These are phyloP conservation scores for Cavia porcellus DNA, from an alignment of 2,113 vertebrate genomes.

Conservation along the genomic window DNA sequence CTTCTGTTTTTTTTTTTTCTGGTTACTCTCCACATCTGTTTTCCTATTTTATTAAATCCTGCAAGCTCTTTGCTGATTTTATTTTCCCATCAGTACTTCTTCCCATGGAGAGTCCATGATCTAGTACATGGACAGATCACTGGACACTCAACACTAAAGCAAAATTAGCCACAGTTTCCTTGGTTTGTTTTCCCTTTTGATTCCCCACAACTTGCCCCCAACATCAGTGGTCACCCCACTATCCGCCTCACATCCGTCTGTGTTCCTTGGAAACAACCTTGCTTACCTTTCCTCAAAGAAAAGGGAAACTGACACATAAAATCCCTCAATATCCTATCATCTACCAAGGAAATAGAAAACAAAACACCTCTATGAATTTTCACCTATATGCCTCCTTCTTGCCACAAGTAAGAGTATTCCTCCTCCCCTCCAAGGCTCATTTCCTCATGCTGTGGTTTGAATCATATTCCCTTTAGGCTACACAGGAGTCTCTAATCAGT, in stretches of 20 bases:
- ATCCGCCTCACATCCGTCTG: neutral
- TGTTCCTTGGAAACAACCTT: neutral
- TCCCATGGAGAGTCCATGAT: neutral
- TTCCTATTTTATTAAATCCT: neutral
- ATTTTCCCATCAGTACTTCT: neutral
- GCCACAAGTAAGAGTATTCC: neutral
- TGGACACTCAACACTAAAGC: neutral
- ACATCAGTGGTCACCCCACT: neutral
- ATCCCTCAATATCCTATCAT: neutral
- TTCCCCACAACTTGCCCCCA: neutral
- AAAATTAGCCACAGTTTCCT: neutral
- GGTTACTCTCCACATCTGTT: neutral
- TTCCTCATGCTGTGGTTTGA: neutral
- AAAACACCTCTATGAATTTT: neutral
- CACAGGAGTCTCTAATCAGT: neutral
- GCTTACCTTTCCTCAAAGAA: neutral
- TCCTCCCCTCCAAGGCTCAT: neutral
- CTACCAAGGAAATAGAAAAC: neutral
- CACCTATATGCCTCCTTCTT: neutral
- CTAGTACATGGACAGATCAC: neutral
- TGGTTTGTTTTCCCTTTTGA: neutral
- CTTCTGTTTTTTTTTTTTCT: neutral
- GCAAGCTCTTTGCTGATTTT: neutral
- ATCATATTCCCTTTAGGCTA: neutral
- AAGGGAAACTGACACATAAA: neutral